Conservation (phyloP, 2,113 vertebrate species). For the Xiphophorus hellerii region DNA sequence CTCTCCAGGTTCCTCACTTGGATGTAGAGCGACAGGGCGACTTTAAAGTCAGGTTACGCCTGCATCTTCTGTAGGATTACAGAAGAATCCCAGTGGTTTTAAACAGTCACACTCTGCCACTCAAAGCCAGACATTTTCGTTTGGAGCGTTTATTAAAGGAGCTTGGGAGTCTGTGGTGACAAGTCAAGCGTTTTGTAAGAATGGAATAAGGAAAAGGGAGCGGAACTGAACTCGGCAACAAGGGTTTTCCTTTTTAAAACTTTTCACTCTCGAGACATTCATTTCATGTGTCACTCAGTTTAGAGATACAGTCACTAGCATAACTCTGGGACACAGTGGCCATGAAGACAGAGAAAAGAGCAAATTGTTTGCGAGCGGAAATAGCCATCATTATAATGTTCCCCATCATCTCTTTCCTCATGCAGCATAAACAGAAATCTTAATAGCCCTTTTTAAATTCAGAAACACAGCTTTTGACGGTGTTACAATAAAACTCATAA, state of each 20-base stretch:
- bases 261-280: conserved; percentile 58
- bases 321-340: conserved; percentile 37
- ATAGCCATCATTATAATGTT: conserved; percentile 34
- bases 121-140: conserved; percentile 71
- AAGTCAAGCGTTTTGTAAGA: conserved; percentile 74
- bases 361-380: conserved; percentile 40
- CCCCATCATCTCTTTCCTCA: neutral
- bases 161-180: conserved; percentile 71
- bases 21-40: conserved; percentile 50
- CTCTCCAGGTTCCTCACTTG: conserved; percentile 52
- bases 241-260: conserved; percentile 57
- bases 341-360: conserved; percentile 36
- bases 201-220: conserved; percentile 53
- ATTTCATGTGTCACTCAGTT: conserved; percentile 54
- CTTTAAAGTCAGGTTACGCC: conserved; percentile 68
- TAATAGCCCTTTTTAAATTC: neutral
- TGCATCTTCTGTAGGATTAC: conserved; percentile 70
- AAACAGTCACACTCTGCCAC: conserved; percentile 79
- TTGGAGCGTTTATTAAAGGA: conserved; percentile 74
- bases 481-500: no score
- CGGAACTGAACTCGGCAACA: conserved; percentile 48
- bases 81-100: conserved; percentile 72
- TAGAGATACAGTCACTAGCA: conserved; percentile 54
- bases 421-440: neutral
- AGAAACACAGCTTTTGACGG: no score